A percentile compares a stretch with the other conserved stretches of the same genome.
Conservation (phyloP, 2,113 vertebrate species). For the Xiphorhynchus elegans region DNA sequence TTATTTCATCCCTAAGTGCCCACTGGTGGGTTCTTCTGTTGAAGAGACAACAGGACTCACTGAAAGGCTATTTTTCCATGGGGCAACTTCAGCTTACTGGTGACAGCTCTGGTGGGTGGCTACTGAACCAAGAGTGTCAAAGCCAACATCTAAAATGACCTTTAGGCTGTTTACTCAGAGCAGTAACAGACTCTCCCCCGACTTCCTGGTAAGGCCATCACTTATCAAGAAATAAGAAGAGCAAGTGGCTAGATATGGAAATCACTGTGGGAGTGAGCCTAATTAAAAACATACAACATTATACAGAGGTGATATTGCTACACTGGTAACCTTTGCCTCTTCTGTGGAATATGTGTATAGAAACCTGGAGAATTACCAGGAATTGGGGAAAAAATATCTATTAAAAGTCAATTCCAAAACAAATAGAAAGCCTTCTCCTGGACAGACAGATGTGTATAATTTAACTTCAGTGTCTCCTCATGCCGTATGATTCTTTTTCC, state of each 20-base stretch:
- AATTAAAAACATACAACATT: constrained; percentile 16
- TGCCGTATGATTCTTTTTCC: background rate
- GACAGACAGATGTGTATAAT: background rate
- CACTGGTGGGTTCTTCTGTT: background rate
- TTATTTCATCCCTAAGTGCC: background rate
- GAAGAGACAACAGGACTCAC: background rate
- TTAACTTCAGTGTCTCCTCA: background rate
- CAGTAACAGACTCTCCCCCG: constrained; percentile 62
- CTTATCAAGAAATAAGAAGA: constrained; percentile 67
- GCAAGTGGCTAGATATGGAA: constrained; percentile 65
- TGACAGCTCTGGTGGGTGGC: constrained; percentile 42
- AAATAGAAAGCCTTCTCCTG: background rate
- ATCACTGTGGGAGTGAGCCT: constrained; percentile 62
- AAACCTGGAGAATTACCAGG: constrained; percentile 16
- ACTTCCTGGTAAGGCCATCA: constrained; percentile 64
- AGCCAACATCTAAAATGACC: constrained; percentile 64
- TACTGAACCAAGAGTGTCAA: constrained; percentile 57
- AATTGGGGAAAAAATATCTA: background rate
- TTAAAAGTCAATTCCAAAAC: background rate
- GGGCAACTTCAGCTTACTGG: background rate
- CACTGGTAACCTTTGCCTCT: background rate
- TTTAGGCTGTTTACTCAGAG: constrained; percentile 69
- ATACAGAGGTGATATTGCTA: background rate
- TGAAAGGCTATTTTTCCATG: constrained; percentile 33
- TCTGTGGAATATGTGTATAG: constrained; percentile 9